Percentiles rank a stretch among this genome's conserved stretches.
Evolutionary conservation across 1,140 invertebrate species (phyloP).

Genomic region (Drosophila nebulosa): DNA sequence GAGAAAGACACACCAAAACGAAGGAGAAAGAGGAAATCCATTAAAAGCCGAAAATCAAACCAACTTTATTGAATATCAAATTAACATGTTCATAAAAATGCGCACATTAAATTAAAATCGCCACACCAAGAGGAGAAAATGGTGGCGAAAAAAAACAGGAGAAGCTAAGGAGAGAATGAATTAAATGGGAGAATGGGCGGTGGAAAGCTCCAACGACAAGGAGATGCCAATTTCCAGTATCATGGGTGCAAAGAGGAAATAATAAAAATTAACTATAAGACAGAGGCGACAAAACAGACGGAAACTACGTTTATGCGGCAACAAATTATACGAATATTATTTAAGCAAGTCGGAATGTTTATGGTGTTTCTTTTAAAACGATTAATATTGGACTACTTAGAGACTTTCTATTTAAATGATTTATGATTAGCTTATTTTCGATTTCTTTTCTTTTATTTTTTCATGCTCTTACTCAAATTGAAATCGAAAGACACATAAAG

Average conservation of each 20-base stretch:
- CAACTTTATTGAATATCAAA: conserved; percentile 80
- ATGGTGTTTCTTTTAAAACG: too few relatives aligned
- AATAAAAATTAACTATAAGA: conserved; percentile 71
- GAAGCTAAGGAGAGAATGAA: conserved; percentile 1
- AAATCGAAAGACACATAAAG: too few relatives aligned
- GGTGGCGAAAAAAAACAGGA: conserved; percentile 1
- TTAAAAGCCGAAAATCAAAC: conserved; percentile 79
- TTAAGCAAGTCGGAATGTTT: too few relatives aligned
- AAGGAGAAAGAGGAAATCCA: conserved; percentile 44
- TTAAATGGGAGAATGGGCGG: not conserved
- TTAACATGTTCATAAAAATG: conserved; percentile 80
- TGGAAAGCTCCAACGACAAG: conserved; percentile 2
- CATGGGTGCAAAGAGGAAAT: conserved; percentile 55
- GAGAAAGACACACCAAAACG: not conserved
- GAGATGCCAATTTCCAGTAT: conserved; percentile 48
- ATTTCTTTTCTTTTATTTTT: not conserved
- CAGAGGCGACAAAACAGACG: conserved; percentile 23
- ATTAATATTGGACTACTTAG: too few relatives aligned
- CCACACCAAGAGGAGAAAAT: conserved; percentile 9
- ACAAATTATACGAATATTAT: conserved; percentile 3
- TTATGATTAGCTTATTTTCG: not conserved
- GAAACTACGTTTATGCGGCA: conserved; percentile 44
- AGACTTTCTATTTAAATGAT: too few relatives aligned
- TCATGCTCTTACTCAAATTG: too few relatives aligned
- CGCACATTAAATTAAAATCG: conserved; percentile 76